Evolutionary conservation across 2,888 invertebrate species (phyloP).

Genomic region (Adela reaumurella): DNA sequence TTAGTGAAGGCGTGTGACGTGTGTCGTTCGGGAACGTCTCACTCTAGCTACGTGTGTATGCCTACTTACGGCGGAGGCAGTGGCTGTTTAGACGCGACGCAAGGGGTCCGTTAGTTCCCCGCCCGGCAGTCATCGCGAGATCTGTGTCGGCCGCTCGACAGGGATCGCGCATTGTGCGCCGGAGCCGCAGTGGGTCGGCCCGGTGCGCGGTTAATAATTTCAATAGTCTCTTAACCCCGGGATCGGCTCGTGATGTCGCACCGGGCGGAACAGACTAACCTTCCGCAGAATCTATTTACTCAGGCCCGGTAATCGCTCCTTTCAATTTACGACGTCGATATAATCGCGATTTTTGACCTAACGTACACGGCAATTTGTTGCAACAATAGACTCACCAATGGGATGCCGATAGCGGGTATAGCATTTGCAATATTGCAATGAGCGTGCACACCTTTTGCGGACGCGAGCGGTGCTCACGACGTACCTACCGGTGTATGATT

Average conservation of each 20-base stretch:
- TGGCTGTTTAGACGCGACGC: too few species aligned
- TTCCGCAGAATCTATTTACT: conserved; percentile 40
- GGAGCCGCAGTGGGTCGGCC: neutral
- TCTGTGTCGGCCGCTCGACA: neutral
- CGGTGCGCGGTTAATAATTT: conserved; percentile 29
- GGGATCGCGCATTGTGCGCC: too few species aligned
- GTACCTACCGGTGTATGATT: neutral
- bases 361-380: conserved; percentile 21
- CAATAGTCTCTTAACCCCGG: conserved; percentile 18
- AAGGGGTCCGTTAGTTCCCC: neutral
- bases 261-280: conserved; percentile 21
- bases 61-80: too few species aligned
- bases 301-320: conserved; percentile 42
- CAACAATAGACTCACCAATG: neutral
- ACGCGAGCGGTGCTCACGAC: neutral
- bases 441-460: neutral
- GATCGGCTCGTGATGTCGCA: conserved; percentile 46
- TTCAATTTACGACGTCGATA: conserved; percentile 50
- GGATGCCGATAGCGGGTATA: neutral
- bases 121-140: neutral
- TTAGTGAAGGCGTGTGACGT: too few species aligned
- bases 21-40: too few species aligned
- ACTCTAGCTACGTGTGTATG: too few species aligned
- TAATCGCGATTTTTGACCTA: conserved; percentile 19
- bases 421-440: neutral